phyloP scores from a whole-genome alignment of 2,113 vertebrate genomes.

The Gymnocephalus cernua region DNA sequence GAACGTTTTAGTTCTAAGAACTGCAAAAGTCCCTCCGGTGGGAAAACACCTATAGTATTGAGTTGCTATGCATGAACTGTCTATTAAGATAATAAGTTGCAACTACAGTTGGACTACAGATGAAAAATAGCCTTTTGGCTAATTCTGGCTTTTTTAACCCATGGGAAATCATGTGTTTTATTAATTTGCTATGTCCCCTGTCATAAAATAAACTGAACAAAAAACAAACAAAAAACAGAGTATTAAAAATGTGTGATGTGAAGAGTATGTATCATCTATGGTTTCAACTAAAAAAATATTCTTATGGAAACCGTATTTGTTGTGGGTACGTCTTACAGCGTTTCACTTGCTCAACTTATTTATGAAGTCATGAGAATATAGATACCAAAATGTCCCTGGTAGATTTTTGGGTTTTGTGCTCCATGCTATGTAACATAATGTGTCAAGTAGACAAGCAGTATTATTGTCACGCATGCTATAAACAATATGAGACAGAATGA shows the following conservation, averaged over 20 bases:
- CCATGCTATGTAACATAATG: background rate
- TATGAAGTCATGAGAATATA: background rate
- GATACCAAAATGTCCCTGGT: background rate
- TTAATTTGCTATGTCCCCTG: no score
- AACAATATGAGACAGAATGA: background rate
- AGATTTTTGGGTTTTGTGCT: background rate
- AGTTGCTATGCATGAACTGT: no score
- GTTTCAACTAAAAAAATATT: background rate
- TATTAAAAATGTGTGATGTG: background rate
- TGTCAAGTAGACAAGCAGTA: background rate
- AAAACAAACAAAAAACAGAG: no score
- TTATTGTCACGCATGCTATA: background rate
- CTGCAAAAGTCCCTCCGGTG: no score
- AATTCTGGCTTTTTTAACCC: no score
- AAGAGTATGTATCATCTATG: background rate
- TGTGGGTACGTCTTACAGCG: background rate
- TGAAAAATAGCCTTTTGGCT: no score
- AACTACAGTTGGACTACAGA: no score
- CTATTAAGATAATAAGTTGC: no score
- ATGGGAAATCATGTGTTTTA: no score
- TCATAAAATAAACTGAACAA: no score
- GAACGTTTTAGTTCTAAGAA: no score
- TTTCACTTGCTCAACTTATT: background rate
- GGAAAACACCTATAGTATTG: no score
- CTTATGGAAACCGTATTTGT: background rate